Conservation (phyloP, 2,888 invertebrate genomes). For the Pimpla rufipes region DNA sequence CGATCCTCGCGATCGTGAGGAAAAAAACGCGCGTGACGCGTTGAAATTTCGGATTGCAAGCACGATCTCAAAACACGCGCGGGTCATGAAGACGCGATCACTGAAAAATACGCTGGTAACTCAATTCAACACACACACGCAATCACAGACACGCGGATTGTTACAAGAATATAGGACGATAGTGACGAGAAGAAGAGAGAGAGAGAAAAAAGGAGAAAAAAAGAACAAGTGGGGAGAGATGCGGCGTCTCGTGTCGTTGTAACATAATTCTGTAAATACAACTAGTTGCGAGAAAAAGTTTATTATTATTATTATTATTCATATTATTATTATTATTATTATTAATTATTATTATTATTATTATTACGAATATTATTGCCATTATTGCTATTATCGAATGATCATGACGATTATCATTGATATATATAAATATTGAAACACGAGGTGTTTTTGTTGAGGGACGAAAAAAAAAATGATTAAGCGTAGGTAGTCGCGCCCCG, state of each 20-base stretch:
- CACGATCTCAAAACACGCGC: constrained; percentile 26
- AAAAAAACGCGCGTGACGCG: constrained; percentile 5
- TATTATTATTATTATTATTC: constrained; percentile 76
- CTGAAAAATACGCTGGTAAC: constrained; percentile 23
- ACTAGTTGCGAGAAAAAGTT: constrained; percentile 76
- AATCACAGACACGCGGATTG: constrained; percentile 49
- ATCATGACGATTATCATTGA: constrained; percentile 73
- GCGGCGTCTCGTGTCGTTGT: constrained; percentile 72
- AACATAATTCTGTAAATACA: constrained; percentile 82
- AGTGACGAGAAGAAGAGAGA: constrained; percentile 30
- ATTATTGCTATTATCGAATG: constrained; percentile 72
- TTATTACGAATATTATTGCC: constrained; percentile 71
- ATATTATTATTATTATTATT: constrained; percentile 73
- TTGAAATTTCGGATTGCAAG: constrained; percentile 21
- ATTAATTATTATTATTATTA: constrained; percentile 71
- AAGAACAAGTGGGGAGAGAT: constrained; percentile 14
- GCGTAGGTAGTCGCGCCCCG: constrained; percentile 32
- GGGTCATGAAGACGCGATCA: not conserved
- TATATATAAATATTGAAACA: constrained; percentile 69
- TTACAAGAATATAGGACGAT: too few relatives aligned
- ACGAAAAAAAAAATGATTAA: constrained; percentile 28
- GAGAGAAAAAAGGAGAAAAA: constrained; percentile 19
- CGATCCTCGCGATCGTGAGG: constrained; percentile 25
- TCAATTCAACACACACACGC: constrained; percentile 52
- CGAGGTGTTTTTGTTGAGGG: constrained; percentile 66